These are phyloP conservation scores for Cisticola juncidis DNA, from an alignment of 2,113 vertebrate species.

Conservation along the genomic window DNA sequence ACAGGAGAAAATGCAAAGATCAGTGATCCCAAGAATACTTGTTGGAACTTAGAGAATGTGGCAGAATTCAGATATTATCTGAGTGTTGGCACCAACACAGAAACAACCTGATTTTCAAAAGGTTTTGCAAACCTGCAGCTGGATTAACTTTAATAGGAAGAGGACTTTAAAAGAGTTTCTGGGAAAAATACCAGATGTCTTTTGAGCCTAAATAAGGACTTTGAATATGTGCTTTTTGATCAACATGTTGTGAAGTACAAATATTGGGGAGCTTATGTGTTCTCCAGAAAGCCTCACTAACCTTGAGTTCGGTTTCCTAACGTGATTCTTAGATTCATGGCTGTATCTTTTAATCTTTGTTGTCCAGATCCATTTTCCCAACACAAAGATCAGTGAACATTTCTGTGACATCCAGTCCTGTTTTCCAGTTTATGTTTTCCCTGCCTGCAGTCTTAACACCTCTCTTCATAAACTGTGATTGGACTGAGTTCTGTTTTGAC, in stretches of 20 bases:
- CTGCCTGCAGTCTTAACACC: neutral
- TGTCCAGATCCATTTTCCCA: neutral
- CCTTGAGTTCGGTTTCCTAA: neutral
- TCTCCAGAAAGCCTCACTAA: neutral
- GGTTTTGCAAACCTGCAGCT: neutral
- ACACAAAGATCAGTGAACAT: neutral
- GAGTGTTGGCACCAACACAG: neutral
- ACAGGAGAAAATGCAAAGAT: neutral
- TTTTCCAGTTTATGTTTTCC: neutral
- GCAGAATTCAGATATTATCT: neutral
- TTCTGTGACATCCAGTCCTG: neutral
- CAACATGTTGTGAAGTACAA: neutral
- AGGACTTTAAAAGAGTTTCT: neutral
- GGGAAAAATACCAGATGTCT: neutral
- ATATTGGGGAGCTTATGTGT: neutral
- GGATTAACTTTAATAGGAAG: neutral
- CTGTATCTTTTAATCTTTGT: neutral
- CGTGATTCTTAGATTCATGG: neutral
- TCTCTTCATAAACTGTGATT: neutral
- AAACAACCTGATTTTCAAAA: neutral
- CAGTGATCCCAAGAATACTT: neutral
- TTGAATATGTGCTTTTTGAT: neutral
- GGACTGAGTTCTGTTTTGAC: neutral
- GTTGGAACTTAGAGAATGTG: neutral
- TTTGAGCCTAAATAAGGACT: neutral